These are phyloP conservation scores for Harpalus rubripes DNA, from an alignment of 2,888 invertebrate genomes.

Conservation along the genomic window DNA sequence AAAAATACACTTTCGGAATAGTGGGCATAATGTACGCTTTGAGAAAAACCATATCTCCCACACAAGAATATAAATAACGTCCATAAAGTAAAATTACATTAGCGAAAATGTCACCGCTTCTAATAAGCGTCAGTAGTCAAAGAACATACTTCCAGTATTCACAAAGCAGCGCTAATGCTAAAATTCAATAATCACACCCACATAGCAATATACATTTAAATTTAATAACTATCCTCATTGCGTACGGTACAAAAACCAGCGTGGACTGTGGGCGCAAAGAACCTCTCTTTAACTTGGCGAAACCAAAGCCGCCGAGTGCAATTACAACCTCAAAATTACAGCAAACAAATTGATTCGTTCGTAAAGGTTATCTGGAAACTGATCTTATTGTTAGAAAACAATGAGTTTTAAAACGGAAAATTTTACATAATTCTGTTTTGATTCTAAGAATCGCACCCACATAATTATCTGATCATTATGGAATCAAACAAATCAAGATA, in stretches of 20 bases:
- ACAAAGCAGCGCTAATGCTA: constrained; percentile 13
- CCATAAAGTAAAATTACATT: not conserved
- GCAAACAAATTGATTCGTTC: not conserved
- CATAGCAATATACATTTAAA: constrained; percentile 35
- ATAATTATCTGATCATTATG: constrained; percentile 43
- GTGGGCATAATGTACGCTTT: too few relatives aligned
- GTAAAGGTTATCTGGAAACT: constrained; percentile 17
- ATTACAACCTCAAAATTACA: constrained; percentile 28
- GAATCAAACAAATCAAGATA: constrained; percentile 37
- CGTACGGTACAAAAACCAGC: constrained; percentile 15
- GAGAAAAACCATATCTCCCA: not conserved
- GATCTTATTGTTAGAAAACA: constrained; percentile 45
- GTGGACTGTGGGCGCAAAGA: constrained; percentile 24
- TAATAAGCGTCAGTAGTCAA: constrained; percentile 2
- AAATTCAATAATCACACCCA: constrained; percentile 47
- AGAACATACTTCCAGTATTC: not conserved
- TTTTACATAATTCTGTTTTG: constrained; percentile 29
- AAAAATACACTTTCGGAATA: too few relatives aligned
- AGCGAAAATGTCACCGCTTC: constrained; percentile 40
- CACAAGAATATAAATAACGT: constrained; percentile 5
- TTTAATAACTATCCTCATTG: constrained; percentile 19
- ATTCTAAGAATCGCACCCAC: constrained; percentile 48
- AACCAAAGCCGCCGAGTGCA: not conserved
- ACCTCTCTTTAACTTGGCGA: constrained; percentile 30
- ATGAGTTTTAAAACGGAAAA: constrained; percentile 21